A percentile compares a stretch with the other conserved stretches of the same genome.
phyloP scores from a whole-genome alignment of 2,113 vertebrate genomes.

The Seriola aureovittata region DNA sequence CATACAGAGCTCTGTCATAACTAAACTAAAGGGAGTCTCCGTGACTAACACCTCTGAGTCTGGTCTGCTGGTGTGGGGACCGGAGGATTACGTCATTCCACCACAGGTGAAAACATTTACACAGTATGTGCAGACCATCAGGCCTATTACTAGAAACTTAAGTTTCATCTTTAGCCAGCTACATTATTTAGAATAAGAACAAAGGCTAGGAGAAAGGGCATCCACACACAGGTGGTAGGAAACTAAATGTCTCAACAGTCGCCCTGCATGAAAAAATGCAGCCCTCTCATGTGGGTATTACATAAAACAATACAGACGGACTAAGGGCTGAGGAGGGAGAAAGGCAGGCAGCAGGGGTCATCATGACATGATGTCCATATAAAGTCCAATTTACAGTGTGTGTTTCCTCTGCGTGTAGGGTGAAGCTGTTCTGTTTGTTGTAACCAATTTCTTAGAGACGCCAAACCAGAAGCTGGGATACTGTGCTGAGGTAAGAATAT shows the following conservation, averaged over 20 bases:
- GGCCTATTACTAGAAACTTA: not conserved
- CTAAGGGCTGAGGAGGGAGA: not conserved
- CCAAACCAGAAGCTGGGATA: constrained; percentile 88
- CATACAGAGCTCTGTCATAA: constrained; percentile 91
- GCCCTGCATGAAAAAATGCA: not conserved
- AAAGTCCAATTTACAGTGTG: constrained; percentile 4
- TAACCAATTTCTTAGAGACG: constrained; percentile 93
- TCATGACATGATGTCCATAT: constrained; percentile 4
- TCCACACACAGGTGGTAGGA: too few species aligned
- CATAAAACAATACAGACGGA: not conserved
- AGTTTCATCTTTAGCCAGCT: not conserved
- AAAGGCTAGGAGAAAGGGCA: not conserved
- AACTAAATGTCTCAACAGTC: not conserved
- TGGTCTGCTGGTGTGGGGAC: constrained; percentile 90
- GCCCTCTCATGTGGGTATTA: not conserved
- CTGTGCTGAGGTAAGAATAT: constrained; percentile 91
- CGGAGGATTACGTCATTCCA: constrained; percentile 93
- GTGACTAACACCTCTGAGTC: constrained; percentile 89
- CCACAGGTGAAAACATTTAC: constrained; percentile 86
- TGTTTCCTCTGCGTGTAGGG: constrained; percentile 83
- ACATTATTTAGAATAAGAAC: not conserved
- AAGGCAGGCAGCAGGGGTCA: not conserved
- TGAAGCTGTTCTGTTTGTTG: constrained; percentile 89
- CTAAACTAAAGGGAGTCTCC: constrained; percentile 93
- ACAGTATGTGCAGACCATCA: not conserved